phyloP scores from a whole-genome alignment of 2,113 vertebrate genomes.

The Potamarius usumacintae region DNA sequence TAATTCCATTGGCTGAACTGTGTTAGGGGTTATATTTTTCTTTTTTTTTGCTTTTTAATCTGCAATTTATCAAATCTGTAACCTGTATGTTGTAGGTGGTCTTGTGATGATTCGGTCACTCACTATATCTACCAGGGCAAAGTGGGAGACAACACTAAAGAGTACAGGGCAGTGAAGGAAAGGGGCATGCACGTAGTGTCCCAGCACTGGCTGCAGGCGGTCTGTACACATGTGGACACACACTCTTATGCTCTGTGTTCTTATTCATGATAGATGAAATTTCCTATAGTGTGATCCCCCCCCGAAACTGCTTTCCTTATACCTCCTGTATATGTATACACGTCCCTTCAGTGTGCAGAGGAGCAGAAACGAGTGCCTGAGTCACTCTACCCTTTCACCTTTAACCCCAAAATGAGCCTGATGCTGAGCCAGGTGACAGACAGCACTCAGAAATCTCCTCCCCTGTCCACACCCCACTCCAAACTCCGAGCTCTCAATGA shows the following conservation, averaged over 20 bases:
- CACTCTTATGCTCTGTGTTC: neutral
- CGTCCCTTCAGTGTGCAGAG: conserved; percentile 81
- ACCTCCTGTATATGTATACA: neutral
- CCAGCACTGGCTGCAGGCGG: conserved; percentile 91
- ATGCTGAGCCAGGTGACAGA: conserved; percentile 85
- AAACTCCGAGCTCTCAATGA: conserved; percentile 47
- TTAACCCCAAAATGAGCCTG: conserved; percentile 98
- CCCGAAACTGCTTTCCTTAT: neutral
- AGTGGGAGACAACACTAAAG: conserved; percentile 87
- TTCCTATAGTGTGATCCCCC: neutral
- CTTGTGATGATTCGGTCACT: conserved; percentile 92
- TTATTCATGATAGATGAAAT: neutral
- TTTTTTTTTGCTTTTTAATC: neutral
- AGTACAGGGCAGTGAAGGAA: conserved; percentile 89
- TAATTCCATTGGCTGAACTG: too few relatives aligned
- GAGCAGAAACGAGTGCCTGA: conserved; percentile 84
- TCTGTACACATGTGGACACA: conserved; percentile 62
- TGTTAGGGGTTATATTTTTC: neutral
- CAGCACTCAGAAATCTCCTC: conserved; percentile 68
- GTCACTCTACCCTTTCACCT: conserved; percentile 92
- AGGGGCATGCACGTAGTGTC: conserved; percentile 86
- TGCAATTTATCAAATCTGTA: neutral
- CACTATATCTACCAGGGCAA: conserved; percentile 96
- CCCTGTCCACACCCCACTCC: conserved; percentile 51
- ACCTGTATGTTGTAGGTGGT: conserved; percentile 78